Conservation (phyloP, 2,797 vertebrate species). For the Neosilurus mollespiculum region DNA sequence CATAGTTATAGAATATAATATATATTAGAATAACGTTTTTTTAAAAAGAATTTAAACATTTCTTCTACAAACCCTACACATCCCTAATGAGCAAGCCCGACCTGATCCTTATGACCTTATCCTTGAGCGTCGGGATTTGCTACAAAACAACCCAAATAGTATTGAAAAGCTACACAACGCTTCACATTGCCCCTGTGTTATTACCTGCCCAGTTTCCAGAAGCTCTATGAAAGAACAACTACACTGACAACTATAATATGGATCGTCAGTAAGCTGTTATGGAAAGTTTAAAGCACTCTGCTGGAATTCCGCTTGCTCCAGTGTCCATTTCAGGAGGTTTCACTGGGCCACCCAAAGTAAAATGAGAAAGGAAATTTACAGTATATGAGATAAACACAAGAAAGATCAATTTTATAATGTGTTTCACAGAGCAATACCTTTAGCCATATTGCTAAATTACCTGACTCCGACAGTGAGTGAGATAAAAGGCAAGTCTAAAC, state of each 20-base stretch:
- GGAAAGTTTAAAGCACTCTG: slow-evolving; percentile 4
- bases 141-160: neutral
- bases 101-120: neutral
- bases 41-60: too few relatives aligned
- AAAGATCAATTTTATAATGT: slow-evolving; percentile 10
- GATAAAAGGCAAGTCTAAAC: slow-evolving; percentile 10
- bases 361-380: neutral
- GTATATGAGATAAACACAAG: slow-evolving; percentile 12
- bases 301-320: neutral
- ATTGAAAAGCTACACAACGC: neutral
- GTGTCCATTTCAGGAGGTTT: neutral
- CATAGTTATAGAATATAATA: too few relatives aligned
- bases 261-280: neutral
- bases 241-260: neutral
- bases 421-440: neutral
- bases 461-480: neutral
- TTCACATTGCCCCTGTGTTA: neutral
- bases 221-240: neutral
- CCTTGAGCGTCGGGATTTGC: neutral
- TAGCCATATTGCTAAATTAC: slow-evolving; percentile 8
- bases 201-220: neutral
- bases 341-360: neutral
- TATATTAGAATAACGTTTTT: too few relatives aligned
- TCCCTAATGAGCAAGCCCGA: neutral
- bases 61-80: too few relatives aligned